These are phyloP conservation scores for Apogon hyalosoma DNA, from an alignment of 2,797 vertebrate species.

Conservation along the genomic window DNA sequence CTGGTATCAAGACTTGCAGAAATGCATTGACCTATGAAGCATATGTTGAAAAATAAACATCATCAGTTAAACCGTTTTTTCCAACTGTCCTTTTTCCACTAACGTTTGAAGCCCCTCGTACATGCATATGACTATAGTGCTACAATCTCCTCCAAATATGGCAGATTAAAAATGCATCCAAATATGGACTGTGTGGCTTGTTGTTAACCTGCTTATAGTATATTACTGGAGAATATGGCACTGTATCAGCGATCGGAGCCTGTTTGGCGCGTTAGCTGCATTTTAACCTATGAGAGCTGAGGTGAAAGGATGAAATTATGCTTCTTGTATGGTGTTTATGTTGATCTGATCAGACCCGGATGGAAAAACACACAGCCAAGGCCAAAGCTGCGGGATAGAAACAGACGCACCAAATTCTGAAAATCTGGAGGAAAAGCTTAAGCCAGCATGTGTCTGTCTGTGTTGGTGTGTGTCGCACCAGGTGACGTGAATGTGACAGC, in stretches of 20 bases:
- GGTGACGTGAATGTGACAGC: conserved; percentile 61
- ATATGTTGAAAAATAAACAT: too few relatives aligned
- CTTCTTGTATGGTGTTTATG: neutral
- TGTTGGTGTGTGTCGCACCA: conserved; percentile 23
- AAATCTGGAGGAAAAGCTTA: conserved; percentile 19
- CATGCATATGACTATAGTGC: too few relatives aligned
- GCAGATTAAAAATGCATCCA: conserved; percentile 45
- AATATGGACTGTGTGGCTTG: conserved; percentile 34
- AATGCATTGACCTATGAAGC: too few relatives aligned
- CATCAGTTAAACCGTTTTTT: too few relatives aligned
- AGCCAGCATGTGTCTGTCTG: conserved; percentile 22
- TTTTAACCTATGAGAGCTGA: conserved; percentile 35
- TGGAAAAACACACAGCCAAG: neutral
- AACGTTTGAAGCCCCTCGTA: too few relatives aligned
- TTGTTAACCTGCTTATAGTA: conserved; percentile 45
- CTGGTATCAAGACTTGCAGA: too few relatives aligned
- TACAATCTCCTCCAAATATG: too few relatives aligned
- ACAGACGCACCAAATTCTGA: neutral
- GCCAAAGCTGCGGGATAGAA: conserved; percentile 10
- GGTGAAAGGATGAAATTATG: conserved; percentile 6
- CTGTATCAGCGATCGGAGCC: conserved; percentile 32
- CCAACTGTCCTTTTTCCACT: too few relatives aligned
- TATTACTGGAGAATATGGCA: conserved; percentile 29
- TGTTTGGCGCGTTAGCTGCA: conserved; percentile 26
- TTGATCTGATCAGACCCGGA: neutral